Percentiles rank a stretch among this genome's conserved stretches.
These are phyloP conservation scores for Montipora sp. DNA, from an alignment of 64 coral and sea anemone species.

Conservation along the genomic window DNA sequence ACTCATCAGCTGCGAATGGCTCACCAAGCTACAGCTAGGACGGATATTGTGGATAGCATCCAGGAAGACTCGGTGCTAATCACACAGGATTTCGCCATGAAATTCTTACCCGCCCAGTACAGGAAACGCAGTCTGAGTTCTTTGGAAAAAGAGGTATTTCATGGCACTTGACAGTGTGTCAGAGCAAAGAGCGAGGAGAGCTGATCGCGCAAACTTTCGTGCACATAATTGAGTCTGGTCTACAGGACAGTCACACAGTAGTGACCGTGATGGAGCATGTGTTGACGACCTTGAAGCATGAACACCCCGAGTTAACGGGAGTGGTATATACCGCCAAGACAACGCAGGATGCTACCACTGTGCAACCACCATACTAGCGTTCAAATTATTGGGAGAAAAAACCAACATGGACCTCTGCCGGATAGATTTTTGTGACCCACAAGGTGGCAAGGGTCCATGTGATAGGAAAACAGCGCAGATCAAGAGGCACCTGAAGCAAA, in stretches of 20 bases:
- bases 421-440: too few species aligned
- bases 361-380: too few species aligned
- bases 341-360: too few species aligned
- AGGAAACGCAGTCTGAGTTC: constrained; percentile 44
- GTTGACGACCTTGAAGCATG: background rate
- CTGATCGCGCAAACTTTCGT: constrained; percentile 46
- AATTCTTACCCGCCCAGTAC: constrained; percentile 13
- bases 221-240: constrained; percentile 32
- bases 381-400: too few species aligned
- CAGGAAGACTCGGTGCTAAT: background rate
- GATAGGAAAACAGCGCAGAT: constrained; percentile 16
- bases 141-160: constrained; percentile 51
- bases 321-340: too few species aligned
- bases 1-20: constrained; percentile 52
- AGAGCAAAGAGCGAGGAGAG: constrained; percentile 7
- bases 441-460: too few species aligned
- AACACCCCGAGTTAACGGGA: background rate
- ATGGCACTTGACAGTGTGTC: constrained; percentile 49
- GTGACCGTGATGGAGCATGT: constrained; percentile 11
- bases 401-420: too few species aligned
- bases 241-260: constrained; percentile 32
- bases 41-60: constrained; percentile 16
- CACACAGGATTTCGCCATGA: constrained; percentile 47
- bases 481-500: constrained; percentile 26
- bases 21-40: constrained; percentile 43